These are phyloP conservation scores for Aphidius gifuensis DNA, from an alignment of 1,140 invertebrate species.

Conservation along the genomic window DNA sequence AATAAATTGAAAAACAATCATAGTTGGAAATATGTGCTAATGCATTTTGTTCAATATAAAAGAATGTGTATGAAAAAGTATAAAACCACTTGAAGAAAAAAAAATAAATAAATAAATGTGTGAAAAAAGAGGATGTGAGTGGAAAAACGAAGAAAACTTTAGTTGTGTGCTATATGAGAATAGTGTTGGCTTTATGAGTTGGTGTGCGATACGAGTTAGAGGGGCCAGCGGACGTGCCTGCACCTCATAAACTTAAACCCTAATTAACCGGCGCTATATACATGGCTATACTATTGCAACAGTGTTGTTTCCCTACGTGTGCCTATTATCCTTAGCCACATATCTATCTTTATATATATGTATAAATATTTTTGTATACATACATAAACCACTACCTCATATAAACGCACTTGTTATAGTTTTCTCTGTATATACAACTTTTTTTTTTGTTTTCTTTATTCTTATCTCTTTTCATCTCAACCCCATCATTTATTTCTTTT, in stretches of 20 bases:
- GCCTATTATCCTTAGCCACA: conserved; percentile 40
- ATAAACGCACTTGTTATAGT: neutral
- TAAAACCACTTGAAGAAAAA: too few relatives aligned
- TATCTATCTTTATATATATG: conserved; percentile 30
- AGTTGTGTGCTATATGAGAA: too few relatives aligned
- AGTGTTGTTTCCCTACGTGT: conserved; percentile 38
- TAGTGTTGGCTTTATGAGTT: neutral
- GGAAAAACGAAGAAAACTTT: conserved; percentile 8
- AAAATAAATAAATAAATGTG: too few relatives aligned
- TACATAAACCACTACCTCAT: neutral
- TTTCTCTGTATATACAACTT: neutral
- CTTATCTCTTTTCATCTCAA: conserved; percentile 20
- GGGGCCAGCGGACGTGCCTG: conserved; percentile 45
- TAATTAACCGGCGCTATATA: conserved; percentile 55
- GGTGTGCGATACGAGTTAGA: conserved; percentile 16
- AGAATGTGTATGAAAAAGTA: too few relatives aligned
- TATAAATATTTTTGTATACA: conserved; percentile 14
- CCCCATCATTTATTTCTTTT: conserved; percentile 21
- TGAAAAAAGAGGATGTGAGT: neutral
- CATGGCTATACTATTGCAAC: conserved; percentile 49
- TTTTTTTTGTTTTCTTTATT: neutral
- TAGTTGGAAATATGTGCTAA: too few relatives aligned
- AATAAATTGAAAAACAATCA: too few relatives aligned
- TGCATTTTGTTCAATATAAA: too few relatives aligned
- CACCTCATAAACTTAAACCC: conserved; percentile 59